Evolutionary conservation across 1,140 invertebrate species (phyloP).

Genomic region (Carposina sasakii): DNA sequence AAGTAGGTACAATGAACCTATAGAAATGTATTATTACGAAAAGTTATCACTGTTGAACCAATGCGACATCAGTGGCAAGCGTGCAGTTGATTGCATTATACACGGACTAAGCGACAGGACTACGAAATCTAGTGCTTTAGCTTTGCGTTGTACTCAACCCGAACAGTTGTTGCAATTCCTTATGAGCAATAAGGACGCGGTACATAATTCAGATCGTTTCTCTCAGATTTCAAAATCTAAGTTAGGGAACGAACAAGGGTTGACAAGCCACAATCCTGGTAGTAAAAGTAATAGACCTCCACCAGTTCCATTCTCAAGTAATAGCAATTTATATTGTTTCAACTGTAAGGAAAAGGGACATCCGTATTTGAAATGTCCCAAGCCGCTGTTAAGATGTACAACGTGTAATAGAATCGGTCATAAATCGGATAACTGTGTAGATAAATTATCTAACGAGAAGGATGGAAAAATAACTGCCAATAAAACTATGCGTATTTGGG

Average conservation of each 20-base stretch:
- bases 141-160: slow-evolving; percentile 5
- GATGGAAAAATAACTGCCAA: not conserved
- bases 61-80: slow-evolving; percentile 6
- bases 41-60: slow-evolving; percentile 11
- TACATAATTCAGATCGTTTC: too few relatives aligned
- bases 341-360: slow-evolving; percentile 10
- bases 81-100: slow-evolving; percentile 11
- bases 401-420: slow-evolving; percentile 6
- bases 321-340: not conserved
- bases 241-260: too few relatives aligned
- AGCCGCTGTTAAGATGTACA: slow-evolving; percentile 7
- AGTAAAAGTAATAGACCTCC: too few relatives aligned
- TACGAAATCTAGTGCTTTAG: not conserved
- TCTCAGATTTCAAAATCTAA: too few relatives aligned
- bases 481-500: slow-evolving; percentile 6
- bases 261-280: too few relatives aligned
- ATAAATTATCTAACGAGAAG: not conserved
- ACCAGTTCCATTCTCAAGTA: too few relatives aligned
- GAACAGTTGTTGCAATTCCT: slow-evolving; percentile 8
- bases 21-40: slow-evolving; percentile 11
- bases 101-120: slow-evolving; percentile 7
- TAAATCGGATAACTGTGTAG: not conserved
- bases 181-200: slow-evolving; percentile 6
- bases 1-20: slow-evolving; percentile 1
- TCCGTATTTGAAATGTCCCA: slow-evolving; percentile 7